Evolutionary conservation across 2,797 vertebrate species (phyloP), one percentile per base, ranked within the genome.

Genomic region (Spheniscus humboldti): DNA sequence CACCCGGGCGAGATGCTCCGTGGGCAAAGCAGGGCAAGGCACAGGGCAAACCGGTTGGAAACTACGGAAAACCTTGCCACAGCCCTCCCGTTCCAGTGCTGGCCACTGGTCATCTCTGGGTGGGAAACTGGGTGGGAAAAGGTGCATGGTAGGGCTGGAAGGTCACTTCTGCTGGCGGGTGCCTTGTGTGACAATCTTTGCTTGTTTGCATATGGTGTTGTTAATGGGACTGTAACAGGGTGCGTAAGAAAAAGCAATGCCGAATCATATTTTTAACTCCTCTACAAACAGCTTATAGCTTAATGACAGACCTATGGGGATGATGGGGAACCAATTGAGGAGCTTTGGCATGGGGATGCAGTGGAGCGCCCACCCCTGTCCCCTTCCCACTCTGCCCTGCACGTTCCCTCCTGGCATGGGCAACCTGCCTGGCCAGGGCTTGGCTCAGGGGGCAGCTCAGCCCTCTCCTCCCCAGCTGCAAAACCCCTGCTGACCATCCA

Each of bases 1-100:
- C n/a, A 33, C 22, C 20, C 3, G 1, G 13, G 15, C 4, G 6
- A 72, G 41, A 53, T 0, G 1, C 6, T 48, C 43, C 0, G 0
- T 28, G 31, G 45, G 24, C 39, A 81, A 67, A 86, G 48, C 8
- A 0, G 13, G 15, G 6, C 63, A 48, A 60, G 31, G 3, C 50
- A 66, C 0, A 3, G 48, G 11, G 56, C 45, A 75, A 87, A 60
- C 0, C 23, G 2, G 31, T 6, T 5, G 4, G 47, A 31, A 73
- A 28, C 37, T 27, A 53, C 0, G 3, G 25, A 13, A 62, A 77
- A 62, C 5, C 18, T 81, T 84, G 37, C 7, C 71, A 31, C 53
- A 87, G 41, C 7, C 33, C 23, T 59, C 24, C n/a, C 30, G 16
- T 37, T 48, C n/a, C 37, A 37, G 28, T 0, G 5, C 13, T 7